Percentiles rank a stretch among this genome's conserved stretches.
Evolutionary conservation across 2,888 invertebrate species (phyloP).

Genomic region (Microctonus hyperodae): DNA sequence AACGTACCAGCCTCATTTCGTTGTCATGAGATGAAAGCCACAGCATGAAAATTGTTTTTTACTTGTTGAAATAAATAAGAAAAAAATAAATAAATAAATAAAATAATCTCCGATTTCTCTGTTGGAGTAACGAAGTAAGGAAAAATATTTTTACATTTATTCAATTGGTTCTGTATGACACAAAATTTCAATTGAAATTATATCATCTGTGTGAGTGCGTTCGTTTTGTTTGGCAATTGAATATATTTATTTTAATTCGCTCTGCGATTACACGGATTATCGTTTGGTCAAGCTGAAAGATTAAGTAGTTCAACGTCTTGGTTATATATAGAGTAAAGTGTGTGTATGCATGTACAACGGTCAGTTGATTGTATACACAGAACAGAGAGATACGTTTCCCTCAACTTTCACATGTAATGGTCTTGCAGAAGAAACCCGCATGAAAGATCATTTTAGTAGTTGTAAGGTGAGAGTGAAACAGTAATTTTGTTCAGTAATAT

Average conservation of each 20-base stretch:
- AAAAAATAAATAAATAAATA: background rate
- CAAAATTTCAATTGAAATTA: background rate
- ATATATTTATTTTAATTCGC: too few species aligned
- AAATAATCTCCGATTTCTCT: background rate
- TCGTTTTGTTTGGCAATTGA: background rate
- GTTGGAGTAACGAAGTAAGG: background rate
- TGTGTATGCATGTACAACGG: background rate
- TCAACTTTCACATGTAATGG: slow-evolving; percentile 55
- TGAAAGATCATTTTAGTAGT: slow-evolving; percentile 43
- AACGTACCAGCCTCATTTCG: background rate
- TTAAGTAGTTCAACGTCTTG: background rate
- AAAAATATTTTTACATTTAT: background rate
- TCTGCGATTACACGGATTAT: background rate
- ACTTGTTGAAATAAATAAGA: background rate
- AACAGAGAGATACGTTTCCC: slow-evolving; percentile 36
- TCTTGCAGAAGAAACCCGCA: slow-evolving; percentile 29
- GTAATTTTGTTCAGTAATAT: slow-evolving; percentile 27
- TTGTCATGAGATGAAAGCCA: background rate
- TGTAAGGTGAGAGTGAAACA: slow-evolving; percentile 49
- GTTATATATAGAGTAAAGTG: background rate
- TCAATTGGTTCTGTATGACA: background rate
- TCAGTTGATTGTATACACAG: background rate
- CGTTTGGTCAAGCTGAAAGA: background rate
- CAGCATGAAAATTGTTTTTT: background rate
- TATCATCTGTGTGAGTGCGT: background rate